These are phyloP conservation scores for Amiota mariae DNA, from an alignment of 2,888 invertebrate genomes.

Conservation along the genomic window DNA sequence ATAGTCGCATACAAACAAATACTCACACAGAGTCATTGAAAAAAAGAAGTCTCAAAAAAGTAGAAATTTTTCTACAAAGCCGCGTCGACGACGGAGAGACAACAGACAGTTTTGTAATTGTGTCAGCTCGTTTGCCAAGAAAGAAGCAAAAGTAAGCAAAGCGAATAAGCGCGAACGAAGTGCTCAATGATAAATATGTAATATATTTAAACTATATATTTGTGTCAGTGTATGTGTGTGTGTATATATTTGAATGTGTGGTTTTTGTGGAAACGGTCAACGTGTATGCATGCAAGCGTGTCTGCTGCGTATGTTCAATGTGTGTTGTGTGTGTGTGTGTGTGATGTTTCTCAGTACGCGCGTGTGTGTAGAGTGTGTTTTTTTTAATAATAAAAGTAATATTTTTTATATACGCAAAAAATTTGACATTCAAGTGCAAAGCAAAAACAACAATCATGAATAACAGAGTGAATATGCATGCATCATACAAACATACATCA, in stretches of 20 bases:
- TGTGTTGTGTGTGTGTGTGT: slow-evolving; percentile 36
- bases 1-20: slow-evolving; percentile 34
- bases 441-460: slow-evolving; percentile 16
- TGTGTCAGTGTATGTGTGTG: slow-evolving; percentile 29
- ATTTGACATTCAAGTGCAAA: slow-evolving; percentile 51
- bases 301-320: slow-evolving; percentile 36
- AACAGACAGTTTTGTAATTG: slow-evolving; percentile 55
- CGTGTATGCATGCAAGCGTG: too few relatives aligned
- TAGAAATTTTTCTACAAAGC: slow-evolving; percentile 48
- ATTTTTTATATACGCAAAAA: slow-evolving; percentile 31
- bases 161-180: slow-evolving; percentile 27
- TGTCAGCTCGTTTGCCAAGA: slow-evolving; percentile 47
- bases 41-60: slow-evolving; percentile 52
- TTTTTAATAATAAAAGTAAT: slow-evolving; percentile 28
- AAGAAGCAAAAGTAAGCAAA: slow-evolving; percentile 16
- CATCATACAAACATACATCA: slow-evolving; percentile 6
- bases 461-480: too few relatives aligned
- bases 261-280: slow-evolving; percentile 42
- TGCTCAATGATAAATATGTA: slow-evolving; percentile 42
- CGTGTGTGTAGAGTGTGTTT: slow-evolving; percentile 33
- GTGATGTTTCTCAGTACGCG: slow-evolving; percentile 26
- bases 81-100: slow-evolving; percentile 32
- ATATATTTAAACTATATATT: slow-evolving; percentile 30
- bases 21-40: not conserved
- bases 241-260: slow-evolving; percentile 36